Evolutionary conservation across 64 coral and sea anemone genomes (phyloP), one percentile per base, ranked within the genome.

Genomic region (Cladopsammia gracilis): DNA sequence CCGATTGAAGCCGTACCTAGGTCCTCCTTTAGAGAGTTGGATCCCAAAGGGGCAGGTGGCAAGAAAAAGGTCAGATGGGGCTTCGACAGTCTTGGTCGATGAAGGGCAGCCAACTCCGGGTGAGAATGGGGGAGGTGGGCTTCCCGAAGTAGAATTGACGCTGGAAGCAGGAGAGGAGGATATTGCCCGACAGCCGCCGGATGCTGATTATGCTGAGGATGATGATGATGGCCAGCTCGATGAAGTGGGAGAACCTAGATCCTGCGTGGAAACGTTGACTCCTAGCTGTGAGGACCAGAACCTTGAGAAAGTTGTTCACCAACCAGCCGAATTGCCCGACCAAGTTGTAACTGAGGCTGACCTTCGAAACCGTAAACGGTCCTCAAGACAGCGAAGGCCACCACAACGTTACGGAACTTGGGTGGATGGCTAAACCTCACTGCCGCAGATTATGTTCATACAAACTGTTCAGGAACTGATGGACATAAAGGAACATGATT

Each of bases 61-160:
- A 48, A 92, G 69, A 79, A 75, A 23, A 67, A 90, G 6, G 49
- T 67, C 25, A 76, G 65, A 26, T 83, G 44, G 48, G 6, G 79
- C 64, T 64, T 64, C 58, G 48, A 24, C 79, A 25, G 59, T 64
- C 3, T 77, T 56, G 54, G 79, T 46, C 11, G 79, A 66, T 23
- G 58, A 80, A 2, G 58, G 57, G 18, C 57, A 83, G 25, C 46
- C 62, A 62, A 10, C 79, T 50, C 79, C 15, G 13, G 79, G 64
- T 66, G 62, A 65, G 25, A 64, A 19, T 49, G 79, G 64, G 14
- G 62, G 79, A 64, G 79, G 43, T 66, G 45, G 64, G 13, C 57
- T 66, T 64, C 23, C 44, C 3, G 44, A 80, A 62, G 20, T 22
- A 44, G 58, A 64, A 25, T 64, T 16, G 9, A 64, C 57, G 62